Percentiles rank a stretch among this genome's conserved stretches.
Evolutionary conservation across 1,140 invertebrate genomes (phyloP).

Genomic region (Cyphomyrmex costatus): DNA sequence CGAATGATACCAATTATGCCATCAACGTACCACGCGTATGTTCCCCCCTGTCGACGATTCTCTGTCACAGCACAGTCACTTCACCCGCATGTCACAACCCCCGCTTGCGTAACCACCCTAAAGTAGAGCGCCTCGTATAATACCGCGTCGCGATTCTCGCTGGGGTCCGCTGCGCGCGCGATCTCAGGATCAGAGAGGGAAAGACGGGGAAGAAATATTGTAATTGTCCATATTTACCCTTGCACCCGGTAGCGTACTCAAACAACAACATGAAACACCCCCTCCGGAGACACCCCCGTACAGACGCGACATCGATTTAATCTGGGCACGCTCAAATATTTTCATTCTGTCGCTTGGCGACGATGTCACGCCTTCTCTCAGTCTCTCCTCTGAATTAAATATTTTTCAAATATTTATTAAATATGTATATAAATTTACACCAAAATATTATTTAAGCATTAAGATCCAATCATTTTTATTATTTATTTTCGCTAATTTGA

Average conservation of each 20-base stretch:
- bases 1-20: constrained; percentile 84
- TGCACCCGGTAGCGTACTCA: not conserved
- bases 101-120: constrained; percentile 70
- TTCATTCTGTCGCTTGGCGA: not conserved
- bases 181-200: constrained; percentile 65
- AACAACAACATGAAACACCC: constrained; percentile 25
- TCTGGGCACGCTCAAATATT: constrained; percentile 7
- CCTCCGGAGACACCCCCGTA: not conserved
- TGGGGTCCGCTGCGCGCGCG: constrained; percentile 45
- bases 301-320: constrained; percentile 28
- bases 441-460: no score
- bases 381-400: not conserved
- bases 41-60: constrained; percentile 64
- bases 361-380: not conserved
- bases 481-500: not conserved
- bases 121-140: constrained; percentile 56
- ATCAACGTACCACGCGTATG: constrained; percentile 73
- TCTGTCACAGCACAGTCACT: constrained; percentile 73
- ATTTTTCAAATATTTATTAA: no score
- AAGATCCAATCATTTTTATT: no score
- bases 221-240: constrained; percentile 67
- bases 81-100: constrained; percentile 80
- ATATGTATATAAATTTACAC: no score
- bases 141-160: constrained; percentile 34
- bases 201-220: constrained; percentile 62